phyloP scores from a whole-genome alignment of 2,113 vertebrate genomes.

The Urocolius indicus region DNA sequence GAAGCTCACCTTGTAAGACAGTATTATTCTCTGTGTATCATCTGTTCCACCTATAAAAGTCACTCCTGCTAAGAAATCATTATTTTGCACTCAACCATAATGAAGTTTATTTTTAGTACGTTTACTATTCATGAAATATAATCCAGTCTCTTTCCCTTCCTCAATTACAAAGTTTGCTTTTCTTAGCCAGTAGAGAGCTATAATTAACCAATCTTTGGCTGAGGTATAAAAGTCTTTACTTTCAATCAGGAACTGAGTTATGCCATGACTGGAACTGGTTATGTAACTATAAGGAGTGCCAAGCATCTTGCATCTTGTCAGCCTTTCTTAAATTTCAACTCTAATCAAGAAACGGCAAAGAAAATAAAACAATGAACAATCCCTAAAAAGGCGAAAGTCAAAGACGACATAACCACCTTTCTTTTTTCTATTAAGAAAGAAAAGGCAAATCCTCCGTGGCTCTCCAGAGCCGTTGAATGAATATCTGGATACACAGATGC shows the following conservation, averaged over 20 bases:
- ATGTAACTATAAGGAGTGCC: not conserved
- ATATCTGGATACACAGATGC: accelerated
- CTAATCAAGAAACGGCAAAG: not conserved
- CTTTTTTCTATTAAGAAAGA: not conserved
- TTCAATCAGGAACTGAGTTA: not conserved
- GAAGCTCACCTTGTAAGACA: not conserved
- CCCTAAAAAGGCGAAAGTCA: not conserved
- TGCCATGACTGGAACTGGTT: not conserved
- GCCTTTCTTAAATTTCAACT: not conserved
- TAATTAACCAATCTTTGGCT: not conserved
- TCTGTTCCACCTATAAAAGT: not conserved
- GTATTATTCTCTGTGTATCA: not conserved
- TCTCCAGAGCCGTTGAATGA: not conserved
- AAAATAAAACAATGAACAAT: not conserved
- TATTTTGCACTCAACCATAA: not conserved
- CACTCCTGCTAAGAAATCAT: not conserved
- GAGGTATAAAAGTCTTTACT: not conserved
- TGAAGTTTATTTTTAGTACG: not conserved
- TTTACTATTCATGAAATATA: not conserved
- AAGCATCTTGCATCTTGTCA: not conserved
- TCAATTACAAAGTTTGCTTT: not conserved
- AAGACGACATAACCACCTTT: not conserved
- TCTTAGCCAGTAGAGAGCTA: not conserved
- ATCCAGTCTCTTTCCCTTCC: not conserved
- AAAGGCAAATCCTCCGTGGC: not conserved